phyloP scores from a whole-genome alignment of 2,888 invertebrate species.

The Drosophila acutilabella region DNA sequence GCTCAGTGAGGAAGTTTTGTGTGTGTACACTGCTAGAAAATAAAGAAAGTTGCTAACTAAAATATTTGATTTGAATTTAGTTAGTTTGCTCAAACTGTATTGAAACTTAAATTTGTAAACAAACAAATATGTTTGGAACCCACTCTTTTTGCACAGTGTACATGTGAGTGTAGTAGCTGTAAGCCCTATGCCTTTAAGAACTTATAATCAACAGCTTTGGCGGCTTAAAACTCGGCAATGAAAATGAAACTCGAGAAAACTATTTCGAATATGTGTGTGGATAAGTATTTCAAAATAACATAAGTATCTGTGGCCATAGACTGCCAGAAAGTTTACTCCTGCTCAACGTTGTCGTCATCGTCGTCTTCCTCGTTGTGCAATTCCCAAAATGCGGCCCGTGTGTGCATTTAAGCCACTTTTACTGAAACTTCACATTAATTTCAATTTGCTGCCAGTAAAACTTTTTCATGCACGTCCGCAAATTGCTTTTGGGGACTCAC shows the following conservation, averaged over 20 bases:
- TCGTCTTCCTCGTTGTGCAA: constrained; percentile 59
- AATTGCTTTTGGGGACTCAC: constrained; percentile 68
- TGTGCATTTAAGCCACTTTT: constrained; percentile 82
- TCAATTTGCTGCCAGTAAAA: constrained; percentile 82
- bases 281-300: constrained; percentile 72
- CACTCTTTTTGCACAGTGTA: background rate
- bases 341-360: constrained; percentile 1
- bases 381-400: constrained; percentile 83
- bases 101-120: too few relatives aligned
- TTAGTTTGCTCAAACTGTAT: too few relatives aligned
- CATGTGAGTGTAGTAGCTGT: constrained; percentile 1
- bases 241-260: constrained; percentile 69
- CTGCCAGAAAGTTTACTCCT: constrained; percentile 18
- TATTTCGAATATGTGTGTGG: constrained; percentile 59
- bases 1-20: constrained; percentile 5
- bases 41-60: background rate
- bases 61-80: constrained; percentile 30
- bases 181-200: constrained; percentile 41
- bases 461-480: constrained; percentile 82
- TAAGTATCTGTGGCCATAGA: constrained; percentile 64
- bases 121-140: too few relatives aligned
- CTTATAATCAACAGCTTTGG: constrained; percentile 79
- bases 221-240: constrained; percentile 71
- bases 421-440: constrained; percentile 82
- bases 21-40: constrained; percentile 9